Evolutionary conservation across 2,113 vertebrate species (phyloP).

Genomic region (Thinocorus orbignyianus): DNA sequence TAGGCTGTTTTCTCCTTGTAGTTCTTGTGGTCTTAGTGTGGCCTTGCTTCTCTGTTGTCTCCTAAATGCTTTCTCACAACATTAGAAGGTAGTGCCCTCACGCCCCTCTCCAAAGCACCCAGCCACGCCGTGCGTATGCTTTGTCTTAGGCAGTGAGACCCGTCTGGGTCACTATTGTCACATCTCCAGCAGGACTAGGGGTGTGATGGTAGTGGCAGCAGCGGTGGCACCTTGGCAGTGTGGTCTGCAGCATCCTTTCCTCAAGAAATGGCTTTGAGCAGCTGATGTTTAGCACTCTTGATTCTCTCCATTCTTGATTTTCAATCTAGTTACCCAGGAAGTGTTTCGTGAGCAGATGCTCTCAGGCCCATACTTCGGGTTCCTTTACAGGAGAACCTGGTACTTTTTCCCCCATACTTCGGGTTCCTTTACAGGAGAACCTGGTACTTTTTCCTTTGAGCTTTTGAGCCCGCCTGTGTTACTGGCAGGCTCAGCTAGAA

Average conservation of each 20-base stretch:
- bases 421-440: background rate
- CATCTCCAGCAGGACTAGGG: background rate
- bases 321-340: background rate
- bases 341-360: background rate
- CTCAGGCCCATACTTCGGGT: background rate
- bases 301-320: background rate
- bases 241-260: background rate
- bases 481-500: background rate
- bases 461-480: background rate
- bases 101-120: background rate
- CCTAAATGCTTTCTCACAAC: background rate
- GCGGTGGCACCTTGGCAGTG: background rate
- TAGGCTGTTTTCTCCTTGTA: slow-evolving; percentile 5
- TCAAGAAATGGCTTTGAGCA: background rate
- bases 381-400: background rate
- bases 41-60: background rate
- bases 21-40: background rate
- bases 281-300: background rate
- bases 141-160: background rate
- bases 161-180: background rate
- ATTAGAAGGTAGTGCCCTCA: background rate
- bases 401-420: background rate
- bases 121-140: rapidly evolving
- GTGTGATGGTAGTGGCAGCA: background rate
- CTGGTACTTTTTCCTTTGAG: background rate